Evolutionary conservation across 1,140 invertebrate species (phyloP), one percentile per base, ranked within the genome.

Genomic region (Platyscapa corneri): DNA sequence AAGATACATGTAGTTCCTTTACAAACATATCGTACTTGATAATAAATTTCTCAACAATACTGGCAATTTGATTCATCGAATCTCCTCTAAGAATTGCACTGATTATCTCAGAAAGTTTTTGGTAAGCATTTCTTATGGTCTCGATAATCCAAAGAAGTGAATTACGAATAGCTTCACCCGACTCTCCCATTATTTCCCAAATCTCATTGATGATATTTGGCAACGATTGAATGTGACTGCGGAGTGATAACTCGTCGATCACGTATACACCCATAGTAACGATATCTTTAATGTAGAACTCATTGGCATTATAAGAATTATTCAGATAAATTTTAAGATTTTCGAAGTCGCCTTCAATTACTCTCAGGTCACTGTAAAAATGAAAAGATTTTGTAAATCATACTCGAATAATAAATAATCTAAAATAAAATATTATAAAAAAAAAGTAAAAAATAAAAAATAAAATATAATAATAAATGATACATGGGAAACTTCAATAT

Each of bases 151-250:
- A 97, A 0, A 95, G 92, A 3, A 97, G 93, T 79, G 96, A 96
- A 83, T 96, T 95, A 34, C 96, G 94, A 3, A 97, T 95, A 0
- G 96, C 96, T 88, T 96, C 94, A 14, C 96, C 96, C 0, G 96
- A 97, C 60, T 97, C 96, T 0, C 97, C 96, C 96, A 97, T 96
- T 87, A 96, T 95, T 70, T 96, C 95, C 96, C 96, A 97, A 87
- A 97, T 95, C 90, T 97, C 97, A 39, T 96, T 96, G 0, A 97
- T 92, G 60, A 97, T 97, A 60, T 96, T 96, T 0, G 97, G 97
- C 65, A 97, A 88, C 3, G 95, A 96, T 87, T 96, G 95, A 86
- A 97, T 95, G 90, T 97, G 96, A 88, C 95, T 95, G 70, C 95
- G 94, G n/a, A 97, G 94, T 0, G 97, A 95, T 84, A 97, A 93